Evolutionary conservation across 2,888 invertebrate species (phyloP).

Genomic region (Tanytarsus gracilentus): DNA sequence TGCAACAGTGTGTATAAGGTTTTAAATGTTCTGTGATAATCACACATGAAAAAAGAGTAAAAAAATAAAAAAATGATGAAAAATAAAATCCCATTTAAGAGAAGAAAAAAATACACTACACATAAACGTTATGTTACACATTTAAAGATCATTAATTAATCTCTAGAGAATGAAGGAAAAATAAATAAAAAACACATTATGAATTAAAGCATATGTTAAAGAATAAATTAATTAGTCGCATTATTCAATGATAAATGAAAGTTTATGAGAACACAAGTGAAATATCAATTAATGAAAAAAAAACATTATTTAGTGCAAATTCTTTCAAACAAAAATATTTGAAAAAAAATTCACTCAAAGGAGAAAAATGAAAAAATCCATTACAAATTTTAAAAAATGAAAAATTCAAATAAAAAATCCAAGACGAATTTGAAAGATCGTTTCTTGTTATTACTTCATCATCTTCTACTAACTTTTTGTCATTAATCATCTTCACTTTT

Average conservation of each 20-base stretch:
- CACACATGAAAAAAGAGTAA: slow-evolving; percentile 30
- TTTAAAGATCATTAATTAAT: slow-evolving; percentile 27
- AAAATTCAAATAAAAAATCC: slow-evolving; percentile 10
- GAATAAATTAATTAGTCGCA: slow-evolving; percentile 27
- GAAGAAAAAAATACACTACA: slow-evolving; percentile 7
- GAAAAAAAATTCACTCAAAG: slow-evolving; percentile 22
- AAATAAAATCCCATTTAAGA: slow-evolving; percentile 15
- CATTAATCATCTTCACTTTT: background rate
- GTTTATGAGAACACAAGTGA: too few relatives aligned
- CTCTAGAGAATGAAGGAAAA: slow-evolving; percentile 17
- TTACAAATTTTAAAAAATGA: slow-evolving; percentile 26
- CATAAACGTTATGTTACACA: slow-evolving; percentile 27
- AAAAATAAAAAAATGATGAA: slow-evolving; percentile 8
- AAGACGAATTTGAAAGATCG: background rate
- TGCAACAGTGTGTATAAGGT: slow-evolving; percentile 29
- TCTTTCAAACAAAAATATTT: slow-evolving; percentile 11
- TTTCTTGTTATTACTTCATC: background rate
- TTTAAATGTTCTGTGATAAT: slow-evolving; percentile 31
- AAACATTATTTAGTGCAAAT: slow-evolving; percentile 28
- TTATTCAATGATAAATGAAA: slow-evolving; percentile 25
- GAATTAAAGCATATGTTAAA: slow-evolving; percentile 22
- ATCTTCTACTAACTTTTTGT: background rate
- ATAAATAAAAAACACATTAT: slow-evolving; percentile 7
- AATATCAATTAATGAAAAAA: slow-evolving; percentile 26
- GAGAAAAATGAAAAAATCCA: slow-evolving; percentile 14